A percentile compares a stretch with the other conserved stretches of the same genome.
Evolutionary conservation across 1,140 invertebrate genomes (phyloP).

Genomic region (Musca domestica): DNA sequence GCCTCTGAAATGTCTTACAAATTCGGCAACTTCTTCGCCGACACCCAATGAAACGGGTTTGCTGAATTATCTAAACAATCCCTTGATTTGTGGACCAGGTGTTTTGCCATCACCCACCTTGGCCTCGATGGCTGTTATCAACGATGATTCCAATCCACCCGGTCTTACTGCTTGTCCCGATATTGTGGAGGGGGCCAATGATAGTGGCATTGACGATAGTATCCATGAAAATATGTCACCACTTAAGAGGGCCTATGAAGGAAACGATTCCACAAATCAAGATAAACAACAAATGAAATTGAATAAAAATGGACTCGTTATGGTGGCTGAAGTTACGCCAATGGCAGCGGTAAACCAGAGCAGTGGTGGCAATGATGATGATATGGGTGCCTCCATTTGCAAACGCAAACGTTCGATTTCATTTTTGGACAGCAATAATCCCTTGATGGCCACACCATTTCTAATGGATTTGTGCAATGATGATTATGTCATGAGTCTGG

Average conservation of each 20-base stretch:
- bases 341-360: background rate
- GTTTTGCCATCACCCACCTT: slow-evolving; percentile 44
- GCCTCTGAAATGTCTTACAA: slow-evolving; percentile 32
- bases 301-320: background rate
- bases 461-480: slow-evolving; percentile 48
- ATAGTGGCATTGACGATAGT: slow-evolving; percentile 48
- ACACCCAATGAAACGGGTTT: slow-evolving; percentile 27
- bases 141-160: slow-evolving; percentile 44
- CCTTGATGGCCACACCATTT: slow-evolving; percentile 37
- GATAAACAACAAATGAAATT: slow-evolving; percentile 14
- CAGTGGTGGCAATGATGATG: background rate
- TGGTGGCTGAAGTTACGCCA: background rate
- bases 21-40: slow-evolving; percentile 27
- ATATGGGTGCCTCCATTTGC: background rate
- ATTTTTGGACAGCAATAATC: slow-evolving; percentile 44
- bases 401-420: slow-evolving; percentile 45
- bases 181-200: slow-evolving; percentile 42
- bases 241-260: slow-evolving; percentile 24
- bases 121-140: slow-evolving; percentile 24
- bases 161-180: slow-evolving; percentile 33
- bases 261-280: background rate
- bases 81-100: slow-evolving; percentile 43
- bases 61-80: slow-evolving; percentile 46
- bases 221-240: slow-evolving; percentile 28
- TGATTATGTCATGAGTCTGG: slow-evolving; percentile 42